Conservation (phyloP, 2,797 vertebrate species). For the Oreonectes daqikongensis region DNA sequence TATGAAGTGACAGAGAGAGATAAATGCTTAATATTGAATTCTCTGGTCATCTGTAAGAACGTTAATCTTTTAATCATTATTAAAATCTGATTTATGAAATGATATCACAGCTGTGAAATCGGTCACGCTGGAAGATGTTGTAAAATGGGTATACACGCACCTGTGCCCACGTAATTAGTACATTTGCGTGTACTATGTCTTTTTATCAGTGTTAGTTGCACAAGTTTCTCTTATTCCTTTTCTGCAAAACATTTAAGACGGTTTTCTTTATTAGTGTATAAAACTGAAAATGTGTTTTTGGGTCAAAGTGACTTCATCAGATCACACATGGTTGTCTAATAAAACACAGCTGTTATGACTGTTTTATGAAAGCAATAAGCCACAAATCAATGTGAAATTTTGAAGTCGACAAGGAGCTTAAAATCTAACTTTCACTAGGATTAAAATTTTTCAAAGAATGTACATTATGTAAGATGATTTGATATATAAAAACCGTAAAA, state of each 20-base stretch:
- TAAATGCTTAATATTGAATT: slow-evolving; percentile 20
- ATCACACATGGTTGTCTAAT: neutral
- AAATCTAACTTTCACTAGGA: too few species aligned
- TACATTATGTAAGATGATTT: too few species aligned
- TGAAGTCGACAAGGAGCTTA: too few species aligned
- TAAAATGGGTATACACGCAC: neutral
- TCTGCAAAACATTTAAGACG: too few species aligned
- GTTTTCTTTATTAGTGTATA: neutral
- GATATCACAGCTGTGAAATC: neutral
- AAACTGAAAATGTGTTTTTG: neutral
- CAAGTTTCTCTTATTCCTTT: too few species aligned
- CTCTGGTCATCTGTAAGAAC: neutral
- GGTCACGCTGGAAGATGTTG: neutral
- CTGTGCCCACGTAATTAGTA: neutral
- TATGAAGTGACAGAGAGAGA: neutral
- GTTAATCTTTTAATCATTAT: slow-evolving; percentile 13
- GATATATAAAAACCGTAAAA: too few species aligned
- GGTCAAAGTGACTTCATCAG: neutral
- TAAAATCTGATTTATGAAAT: neutral
- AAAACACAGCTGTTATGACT: neutral
- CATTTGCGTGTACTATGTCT: neutral
- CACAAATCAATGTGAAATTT: neutral
- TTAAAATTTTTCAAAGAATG: too few species aligned
- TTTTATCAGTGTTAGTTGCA: neutral
- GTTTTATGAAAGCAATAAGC: neutral